Evolutionary conservation across 2,888 invertebrate genomes (phyloP), one percentile per base, ranked within the genome.

Genomic region (Drosophila peninsularis): DNA sequence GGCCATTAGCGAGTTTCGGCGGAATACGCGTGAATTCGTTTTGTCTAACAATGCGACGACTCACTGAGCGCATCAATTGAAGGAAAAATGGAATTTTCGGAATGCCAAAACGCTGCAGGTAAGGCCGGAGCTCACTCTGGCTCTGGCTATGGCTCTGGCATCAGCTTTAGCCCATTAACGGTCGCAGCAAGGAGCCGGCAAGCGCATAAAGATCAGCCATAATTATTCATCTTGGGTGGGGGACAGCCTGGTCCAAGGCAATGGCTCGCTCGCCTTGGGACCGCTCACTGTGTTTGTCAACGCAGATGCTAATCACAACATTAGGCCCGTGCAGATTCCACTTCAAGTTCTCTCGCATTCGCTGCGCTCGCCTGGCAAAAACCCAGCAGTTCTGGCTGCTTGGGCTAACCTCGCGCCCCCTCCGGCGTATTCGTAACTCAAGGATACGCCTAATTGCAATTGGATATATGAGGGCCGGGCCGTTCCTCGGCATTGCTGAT

Each of bases 191-290:
- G 92, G 90, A 89, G 87, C 83, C 80, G 85, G 70, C 75, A 76
- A 77, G 64, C 81, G 80, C 80, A 91, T 91, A 92, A 92, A 91
- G 92, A 91, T 91, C 89, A 74, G 70, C 88, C 82, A 92, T 92
- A 90, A 91, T 91, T 90, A 92, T 90, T 91, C 91, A 90, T 90
- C 90, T 82, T 89, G 90, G 91, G 92, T 90, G 91, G 91, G 70
- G 79, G 73, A 30, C 52, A 63, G 17, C n/a, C 14, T 24, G 21
- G 56, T 54, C 71, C 75, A 73, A 63, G 71, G 71, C 68, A 44
- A 69, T 30, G 42, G 14, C 24, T 44, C 14, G 37, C 47, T 75
- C 41, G 64, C 84, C 76, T 86, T 81, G 85, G 72, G 88, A 81
- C 85, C 84, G 63, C 90, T 87, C 57, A 82, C 90, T 89, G 91